These are phyloP conservation scores for Protonibea diacanthus DNA, from an alignment of 2,797 vertebrate species.

Conservation along the genomic window DNA sequence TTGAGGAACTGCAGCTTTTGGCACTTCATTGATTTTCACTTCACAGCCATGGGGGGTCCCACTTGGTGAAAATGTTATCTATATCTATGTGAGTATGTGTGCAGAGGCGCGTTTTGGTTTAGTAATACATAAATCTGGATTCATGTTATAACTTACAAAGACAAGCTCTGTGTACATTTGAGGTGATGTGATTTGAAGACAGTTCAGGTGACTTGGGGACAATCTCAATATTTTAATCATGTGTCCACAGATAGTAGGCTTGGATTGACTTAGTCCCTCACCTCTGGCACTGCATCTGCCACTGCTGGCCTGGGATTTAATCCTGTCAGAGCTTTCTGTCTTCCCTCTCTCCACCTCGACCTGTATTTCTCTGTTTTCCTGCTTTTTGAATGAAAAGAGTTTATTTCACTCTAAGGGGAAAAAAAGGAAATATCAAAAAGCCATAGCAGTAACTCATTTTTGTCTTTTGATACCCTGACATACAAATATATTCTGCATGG, in stretches of 20 bases:
- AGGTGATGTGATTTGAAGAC: conserved; percentile 6
- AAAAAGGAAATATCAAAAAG: neutral
- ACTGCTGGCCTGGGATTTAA: conserved; percentile 26
- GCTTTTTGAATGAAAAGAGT: neutral
- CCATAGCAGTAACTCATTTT: neutral
- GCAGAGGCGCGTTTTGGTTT: neutral
- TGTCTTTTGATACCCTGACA: conserved; percentile 16
- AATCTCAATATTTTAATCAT: conserved; percentile 28
- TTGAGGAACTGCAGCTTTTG: too few species aligned
- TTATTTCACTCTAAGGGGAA: neutral
- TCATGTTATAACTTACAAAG: neutral
- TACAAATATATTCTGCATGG: neutral
- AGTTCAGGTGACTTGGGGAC: conserved; percentile 7
- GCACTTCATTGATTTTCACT: too few species aligned
- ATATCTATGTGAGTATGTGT: neutral
- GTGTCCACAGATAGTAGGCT: conserved; percentile 14
- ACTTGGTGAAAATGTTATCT: neutral
- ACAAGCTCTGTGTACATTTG: neutral
- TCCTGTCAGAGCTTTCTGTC: conserved; percentile 27
- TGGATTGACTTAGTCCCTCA: conserved; percentile 23
- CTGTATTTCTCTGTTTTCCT: neutral
- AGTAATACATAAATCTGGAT: neutral
- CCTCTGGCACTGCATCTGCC: conserved; percentile 31
- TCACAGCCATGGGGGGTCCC: too few species aligned
- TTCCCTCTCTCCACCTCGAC: conserved; percentile 3